Base-by-base conservation (phyloP, 1,140 invertebrate genomes). In the Trinorchestia longiramus region DNA sequence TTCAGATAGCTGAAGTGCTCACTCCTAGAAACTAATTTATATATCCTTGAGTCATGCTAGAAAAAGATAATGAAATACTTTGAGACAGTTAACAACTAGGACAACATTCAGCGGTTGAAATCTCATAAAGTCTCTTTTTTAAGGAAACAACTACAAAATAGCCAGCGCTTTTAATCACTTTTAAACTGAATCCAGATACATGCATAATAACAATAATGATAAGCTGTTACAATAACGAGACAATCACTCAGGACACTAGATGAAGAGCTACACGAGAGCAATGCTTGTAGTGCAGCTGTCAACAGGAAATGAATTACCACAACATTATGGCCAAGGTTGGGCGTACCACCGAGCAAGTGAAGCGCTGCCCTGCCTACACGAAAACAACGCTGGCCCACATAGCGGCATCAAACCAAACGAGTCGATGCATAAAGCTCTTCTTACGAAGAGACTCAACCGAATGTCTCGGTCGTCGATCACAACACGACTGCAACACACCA, bases 271-370 rank as follows among this genome's bases (percentile, higher is more conserved):
- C 88, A 44, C 88, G 4, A 91, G 88, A 42, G 28, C 6, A 28
- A 77, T 77, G 62, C 62, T 28, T 91, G 28, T 91, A 91, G 43
- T 15, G 88, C 6, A 94, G 43, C 92, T 94, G 92, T 94, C 92
- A 94, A 94, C 92, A 94, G 92, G 92, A 94, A 94, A 94, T 94
- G 92, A 45, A 94, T 94, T 94, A 94, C 8, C 92, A 94, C 92
- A 43, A 40, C 36, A n/a, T 94, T 94, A 94, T 45, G 92, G 92
- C 92, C 41, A 94, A 42, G 40, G 43, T 36, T 47, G 92, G 92
- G 92, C 92, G 92, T 94, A 42, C 41, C 88, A 42, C 41, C 28
- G 88, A 6, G 88, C 36, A 36, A 41, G 87, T 41, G 87, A n/a
- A n/a, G 47, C 41, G 23, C n/a, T 90, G 88, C 41, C 43, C 88